Evolutionary conservation across 2,888 invertebrate species (phyloP).

Genomic region (Lycaena phlaeas): DNA sequence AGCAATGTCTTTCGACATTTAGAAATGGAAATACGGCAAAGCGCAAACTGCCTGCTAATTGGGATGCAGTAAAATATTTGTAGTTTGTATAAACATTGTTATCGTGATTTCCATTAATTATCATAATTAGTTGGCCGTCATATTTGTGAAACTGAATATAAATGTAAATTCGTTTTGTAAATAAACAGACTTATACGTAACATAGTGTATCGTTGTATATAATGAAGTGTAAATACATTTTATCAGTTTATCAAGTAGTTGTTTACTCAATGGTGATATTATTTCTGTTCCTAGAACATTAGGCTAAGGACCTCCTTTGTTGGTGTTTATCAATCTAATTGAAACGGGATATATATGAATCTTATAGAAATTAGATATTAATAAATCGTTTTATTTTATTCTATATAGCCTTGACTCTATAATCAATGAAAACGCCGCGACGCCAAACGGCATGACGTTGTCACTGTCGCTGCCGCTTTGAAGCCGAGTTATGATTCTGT

Average conservation of each 20-base stretch:
- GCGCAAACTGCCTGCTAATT: no score
- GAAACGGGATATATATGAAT: no score
- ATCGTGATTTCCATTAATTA: slow-evolving; percentile 4
- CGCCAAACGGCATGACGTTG: no score
- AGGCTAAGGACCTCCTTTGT: slow-evolving; percentile 23
- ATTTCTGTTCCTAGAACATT: slow-evolving; percentile 59
- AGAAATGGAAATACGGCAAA: no score
- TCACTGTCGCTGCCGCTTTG: no score
- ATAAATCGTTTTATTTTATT: no score
- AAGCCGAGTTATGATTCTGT: no score
- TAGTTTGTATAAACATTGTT: not conserved
- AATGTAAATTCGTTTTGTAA: slow-evolving; percentile 42
- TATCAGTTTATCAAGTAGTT: slow-evolving; percentile 16
- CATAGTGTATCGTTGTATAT: slow-evolving; percentile 21
- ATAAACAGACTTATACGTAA: slow-evolving; percentile 46
- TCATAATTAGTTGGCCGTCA: not conserved
- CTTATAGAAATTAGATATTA: no score
- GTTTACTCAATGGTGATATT: not conserved
- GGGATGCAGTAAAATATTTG: not conserved
- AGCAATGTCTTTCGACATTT: no score
- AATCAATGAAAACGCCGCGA: no score
- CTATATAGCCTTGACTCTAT: no score
- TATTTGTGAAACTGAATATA: slow-evolving; percentile 13
- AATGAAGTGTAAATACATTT: slow-evolving; percentile 17
- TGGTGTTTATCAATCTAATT: slow-evolving; percentile 2